These are phyloP conservation scores for Chrysolina haemoptera DNA, from an alignment of 2,888 invertebrate genomes.

Conservation along the genomic window DNA sequence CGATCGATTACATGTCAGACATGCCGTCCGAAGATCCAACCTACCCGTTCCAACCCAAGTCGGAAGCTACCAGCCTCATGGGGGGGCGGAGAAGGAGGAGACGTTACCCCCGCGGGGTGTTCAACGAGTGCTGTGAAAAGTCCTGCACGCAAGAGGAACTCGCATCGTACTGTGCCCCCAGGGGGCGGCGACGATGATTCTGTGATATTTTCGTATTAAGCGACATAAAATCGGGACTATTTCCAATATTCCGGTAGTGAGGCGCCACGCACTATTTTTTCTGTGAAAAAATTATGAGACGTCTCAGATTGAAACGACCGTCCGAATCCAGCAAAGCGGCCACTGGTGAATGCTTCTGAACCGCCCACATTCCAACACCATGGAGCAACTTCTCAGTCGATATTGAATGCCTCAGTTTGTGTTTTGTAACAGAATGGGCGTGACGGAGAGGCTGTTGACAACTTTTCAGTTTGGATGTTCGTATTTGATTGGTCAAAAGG, in stretches of 20 bases:
- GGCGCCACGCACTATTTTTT: not conserved
- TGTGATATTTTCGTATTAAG: slow-evolving; percentile 30
- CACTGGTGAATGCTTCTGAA: too few relatives aligned
- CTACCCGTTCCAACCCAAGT: slow-evolving; percentile 56
- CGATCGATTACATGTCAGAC: slow-evolving; percentile 61
- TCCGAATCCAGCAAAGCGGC: slow-evolving; percentile 8
- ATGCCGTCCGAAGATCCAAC: slow-evolving; percentile 27
- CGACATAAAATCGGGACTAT: not conserved
- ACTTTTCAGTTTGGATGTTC: not conserved
- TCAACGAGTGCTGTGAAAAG: slow-evolving; percentile 65
- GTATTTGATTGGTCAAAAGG: not conserved
- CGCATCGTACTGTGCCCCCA: slow-evolving; percentile 59
- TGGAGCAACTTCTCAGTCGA: not conserved
- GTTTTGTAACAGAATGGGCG: not conserved
- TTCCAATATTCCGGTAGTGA: slow-evolving; percentile 11
- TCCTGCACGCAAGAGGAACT: slow-evolving; percentile 63
- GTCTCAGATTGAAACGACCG: not conserved
- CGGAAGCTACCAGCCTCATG: slow-evolving; percentile 56
- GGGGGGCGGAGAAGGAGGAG: slow-evolving; percentile 48
- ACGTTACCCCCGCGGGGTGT: slow-evolving; percentile 60
- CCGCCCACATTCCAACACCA: not conserved
- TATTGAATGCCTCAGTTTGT: not conserved
- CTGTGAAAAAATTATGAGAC: slow-evolving; percentile 4
- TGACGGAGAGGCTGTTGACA: not conserved
- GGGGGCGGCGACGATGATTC: slow-evolving; percentile 37